phyloP scores from a whole-genome alignment of 2,797 vertebrate genomes.

The Eutrigla gurnardus region DNA sequence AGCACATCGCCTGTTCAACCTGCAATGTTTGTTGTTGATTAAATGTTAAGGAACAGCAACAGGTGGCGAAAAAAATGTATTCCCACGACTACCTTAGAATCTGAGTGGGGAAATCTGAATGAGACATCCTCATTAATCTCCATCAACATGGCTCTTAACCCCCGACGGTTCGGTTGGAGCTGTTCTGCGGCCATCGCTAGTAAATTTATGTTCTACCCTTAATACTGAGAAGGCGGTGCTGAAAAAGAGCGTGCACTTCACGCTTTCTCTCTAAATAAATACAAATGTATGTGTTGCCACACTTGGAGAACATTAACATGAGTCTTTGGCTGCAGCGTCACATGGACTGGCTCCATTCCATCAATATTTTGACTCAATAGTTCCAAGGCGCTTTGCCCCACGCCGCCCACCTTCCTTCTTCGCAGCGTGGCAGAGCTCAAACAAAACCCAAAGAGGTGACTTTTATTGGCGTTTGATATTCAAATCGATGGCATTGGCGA shows the following conservation, averaged over 20 bases:
- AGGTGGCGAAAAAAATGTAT: conserved; percentile 1
- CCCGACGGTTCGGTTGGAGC: conserved; percentile 6
- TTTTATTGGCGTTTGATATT: conserved; percentile 79
- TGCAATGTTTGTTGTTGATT: conserved; percentile 1
- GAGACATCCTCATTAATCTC: conserved; percentile 3
- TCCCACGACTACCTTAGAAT: background rate
- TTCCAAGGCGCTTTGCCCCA: conserved; percentile 59
- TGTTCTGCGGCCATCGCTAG: conserved; percentile 2
- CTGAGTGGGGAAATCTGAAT: background rate
- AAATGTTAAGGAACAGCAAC: conserved; percentile 26
- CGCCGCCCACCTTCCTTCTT: conserved; percentile 62
- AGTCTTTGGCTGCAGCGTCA: conserved; percentile 67
- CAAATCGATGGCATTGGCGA: conserved; percentile 74
- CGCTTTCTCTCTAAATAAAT: conserved; percentile 52
- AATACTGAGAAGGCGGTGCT: conserved; percentile 7
- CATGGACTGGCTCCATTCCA: conserved; percentile 66
- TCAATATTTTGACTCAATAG: conserved; percentile 79
- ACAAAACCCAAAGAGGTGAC: conserved; percentile 71
- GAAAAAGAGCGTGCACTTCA: conserved; percentile 40
- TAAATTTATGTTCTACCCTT: conserved; percentile 4
- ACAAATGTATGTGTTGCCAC: conserved; percentile 55
- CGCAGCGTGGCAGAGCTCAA: conserved; percentile 68
- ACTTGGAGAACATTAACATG: conserved; percentile 62
- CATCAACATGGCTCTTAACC: conserved; percentile 11
- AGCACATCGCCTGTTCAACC: background rate